Evolutionary conservation across 2,888 invertebrate genomes (phyloP), one percentile per base, ranked within the genome.

Genomic region (Standfussiana lucernea): DNA sequence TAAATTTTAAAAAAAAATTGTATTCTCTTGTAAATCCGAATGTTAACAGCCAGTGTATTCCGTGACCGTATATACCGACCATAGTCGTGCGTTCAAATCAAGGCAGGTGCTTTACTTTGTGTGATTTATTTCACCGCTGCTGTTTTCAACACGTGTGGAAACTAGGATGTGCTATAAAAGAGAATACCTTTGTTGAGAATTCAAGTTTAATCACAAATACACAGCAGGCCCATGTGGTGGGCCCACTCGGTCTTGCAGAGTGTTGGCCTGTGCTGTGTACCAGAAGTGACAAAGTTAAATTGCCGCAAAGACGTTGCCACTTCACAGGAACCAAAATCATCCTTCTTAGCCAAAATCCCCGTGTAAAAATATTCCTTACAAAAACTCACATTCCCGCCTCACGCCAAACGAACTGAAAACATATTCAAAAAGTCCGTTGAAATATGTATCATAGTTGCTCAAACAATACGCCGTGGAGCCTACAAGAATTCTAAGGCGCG

Each of bases 401-500:
- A 42, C 56, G 32, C 56, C 35, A 74, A 59, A 85, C 66, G 56
- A 37, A 37, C 37, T 10, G 37, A 50, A 83, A 70, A 50, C 56
- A 15, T 67, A 67, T 67, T 72, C 69, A 83, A 80, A 86, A 79
- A 76, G 68, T 83, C 50, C 66, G 70, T 74, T 73, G 84, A 86
- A 83, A 81, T 79, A 86, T 86, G 77, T 80, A 66, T 67, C 80
- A 76, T 78, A 78, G 81, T 82, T 79, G 75, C 80, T 81, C 64
- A 71, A 56, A 83, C 77, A 80, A 86, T 86, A 86, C 78, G 80
- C 47, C 62, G 59, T 71, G 79, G 71, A 74, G 87, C 67, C 82
- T 75, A 75, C 67, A 71, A 77, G 88, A 88, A 87, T 88, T 88
- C 88, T 84, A 83, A 88, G 86, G 73, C 79, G 62, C 35, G 80